Percentiles rank a stretch among this genome's conserved stretches.
These are phyloP conservation scores for Aradus depressus DNA, from an alignment of 2,888 invertebrate genomes.

Conservation along the genomic window DNA sequence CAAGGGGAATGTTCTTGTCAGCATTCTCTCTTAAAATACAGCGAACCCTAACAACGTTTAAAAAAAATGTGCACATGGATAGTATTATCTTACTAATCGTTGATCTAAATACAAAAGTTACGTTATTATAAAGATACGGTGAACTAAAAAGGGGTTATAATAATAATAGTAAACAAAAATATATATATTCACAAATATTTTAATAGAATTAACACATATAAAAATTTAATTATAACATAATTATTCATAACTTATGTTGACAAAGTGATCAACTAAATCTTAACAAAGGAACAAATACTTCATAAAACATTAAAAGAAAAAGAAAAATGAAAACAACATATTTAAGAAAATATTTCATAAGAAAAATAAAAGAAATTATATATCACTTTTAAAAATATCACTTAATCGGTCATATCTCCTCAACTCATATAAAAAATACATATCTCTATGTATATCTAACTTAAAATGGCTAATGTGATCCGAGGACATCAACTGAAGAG, in stretches of 20 bases:
- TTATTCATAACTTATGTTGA: slow-evolving; percentile 14
- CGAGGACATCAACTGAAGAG: no score
- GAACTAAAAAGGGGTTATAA: background rate
- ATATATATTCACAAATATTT: background rate
- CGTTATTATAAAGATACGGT: background rate
- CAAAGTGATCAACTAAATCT: slow-evolving; percentile 1
- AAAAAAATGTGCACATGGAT: no score
- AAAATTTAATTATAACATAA: slow-evolving; percentile 14
- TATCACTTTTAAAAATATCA: slow-evolving; percentile 11
- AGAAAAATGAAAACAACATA: no score
- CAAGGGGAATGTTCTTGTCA: no score
- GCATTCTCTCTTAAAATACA: no score
- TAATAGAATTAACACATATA: slow-evolving; percentile 16
- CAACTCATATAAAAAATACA: background rate
- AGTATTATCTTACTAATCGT: no score
- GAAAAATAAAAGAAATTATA: slow-evolving; percentile 12
- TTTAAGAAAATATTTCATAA: no score
- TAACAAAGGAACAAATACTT: slow-evolving; percentile 17
- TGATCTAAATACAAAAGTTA: slow-evolving; percentile 1
- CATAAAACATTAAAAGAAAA: no score
- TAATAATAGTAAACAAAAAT: background rate
- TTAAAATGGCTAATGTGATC: no score
- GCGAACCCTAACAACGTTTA: no score
- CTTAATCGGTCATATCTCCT: background rate
- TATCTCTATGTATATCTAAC: no score